Conservation (phyloP, 2,888 invertebrate species). For the Lobophora halterata region DNA sequence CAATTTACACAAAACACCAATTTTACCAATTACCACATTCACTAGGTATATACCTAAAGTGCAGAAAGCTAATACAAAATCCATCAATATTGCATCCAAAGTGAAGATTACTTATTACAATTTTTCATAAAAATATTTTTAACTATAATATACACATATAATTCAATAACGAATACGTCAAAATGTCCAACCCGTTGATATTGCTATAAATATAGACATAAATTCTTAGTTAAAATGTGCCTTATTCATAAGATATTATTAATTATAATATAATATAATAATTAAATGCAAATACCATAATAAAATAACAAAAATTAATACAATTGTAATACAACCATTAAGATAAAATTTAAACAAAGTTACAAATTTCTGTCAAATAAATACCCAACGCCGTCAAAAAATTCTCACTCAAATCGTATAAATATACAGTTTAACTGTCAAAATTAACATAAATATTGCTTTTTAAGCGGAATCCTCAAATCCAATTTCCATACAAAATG, state of each 20-base stretch:
- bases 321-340: constrained; percentile 8
- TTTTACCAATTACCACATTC: constrained; percentile 40
- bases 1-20: constrained; percentile 66
- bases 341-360: constrained; percentile 1
- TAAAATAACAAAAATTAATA: too few relatives aligned
- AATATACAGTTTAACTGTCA: constrained; percentile 12
- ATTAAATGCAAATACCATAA: too few relatives aligned
- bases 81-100: constrained; percentile 50
- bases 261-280: constrained; percentile 11
- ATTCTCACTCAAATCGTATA: constrained; percentile 4
- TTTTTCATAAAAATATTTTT: constrained; percentile 45
- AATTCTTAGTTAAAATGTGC: constrained; percentile 15
- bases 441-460: too few relatives aligned
- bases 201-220: too few relatives aligned
- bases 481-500: too few relatives aligned
- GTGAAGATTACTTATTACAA: constrained; percentile 36
- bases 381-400: constrained; percentile 1
- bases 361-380: constrained; percentile 2
- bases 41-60: constrained; percentile 50
- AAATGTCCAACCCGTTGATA: too few relatives aligned
- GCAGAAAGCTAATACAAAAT: constrained; percentile 52
- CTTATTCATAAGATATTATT: constrained; percentile 8
- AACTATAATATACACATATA: constrained; percentile 29
- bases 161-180: neutral
- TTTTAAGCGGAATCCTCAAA: too few relatives aligned